Base-by-base conservation (phyloP, 2,113 vertebrate species). In the Nibea albiflora region DNA sequence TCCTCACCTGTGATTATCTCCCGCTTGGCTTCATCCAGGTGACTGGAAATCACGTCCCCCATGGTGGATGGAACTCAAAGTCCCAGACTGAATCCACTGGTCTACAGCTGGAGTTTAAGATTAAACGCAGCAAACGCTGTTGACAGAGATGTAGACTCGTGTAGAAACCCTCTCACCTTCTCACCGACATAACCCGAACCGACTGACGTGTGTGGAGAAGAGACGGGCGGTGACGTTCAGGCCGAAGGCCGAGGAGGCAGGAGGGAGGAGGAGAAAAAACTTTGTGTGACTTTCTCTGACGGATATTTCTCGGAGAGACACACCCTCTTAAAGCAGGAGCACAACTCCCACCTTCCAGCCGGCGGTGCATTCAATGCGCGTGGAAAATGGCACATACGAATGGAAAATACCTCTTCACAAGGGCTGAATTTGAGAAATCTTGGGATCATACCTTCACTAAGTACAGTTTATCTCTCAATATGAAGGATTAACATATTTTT, bases 1-100 rank as follows among this genome's bases (percentile, higher is more conserved):
- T 42, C 0, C 95, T 96, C 94, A 98, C 97, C 97, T 96, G 96
- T 85, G 88, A 98, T 96, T 20, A 96, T 89, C 91, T 97, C 96
- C 70, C 97, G 95, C 81, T 96, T 95, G 86, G 93, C 90, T 85
- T 98, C 97, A 90, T 98, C 97, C 94, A 98, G 96, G 95, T 98
- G 96, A 89, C 95, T 96, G 78, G 97, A 98, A 91, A 98, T 85
- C 54, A 96, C 94, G 94, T 97, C 97, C 87, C 97, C 97, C 97
- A 98, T 98, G 84, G 84, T 87, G 93, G 74, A 50, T 28, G 20
- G 4, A 28, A 5, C 49, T 81, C 35, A 50, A n/a, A 66, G 69
- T 63, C 49, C 47, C 60, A 22, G 46, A 11, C 14, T 4, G 42
- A 54, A 57, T 79, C 71, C 73, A 17, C 60, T 31, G 47, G 28